A percentile compares a stretch with the other conserved stretches of the same genome.
These are phyloP conservation scores for Astyanax mexicanus DNA, from an alignment of 2,797 vertebrate species.

Conservation along the genomic window DNA sequence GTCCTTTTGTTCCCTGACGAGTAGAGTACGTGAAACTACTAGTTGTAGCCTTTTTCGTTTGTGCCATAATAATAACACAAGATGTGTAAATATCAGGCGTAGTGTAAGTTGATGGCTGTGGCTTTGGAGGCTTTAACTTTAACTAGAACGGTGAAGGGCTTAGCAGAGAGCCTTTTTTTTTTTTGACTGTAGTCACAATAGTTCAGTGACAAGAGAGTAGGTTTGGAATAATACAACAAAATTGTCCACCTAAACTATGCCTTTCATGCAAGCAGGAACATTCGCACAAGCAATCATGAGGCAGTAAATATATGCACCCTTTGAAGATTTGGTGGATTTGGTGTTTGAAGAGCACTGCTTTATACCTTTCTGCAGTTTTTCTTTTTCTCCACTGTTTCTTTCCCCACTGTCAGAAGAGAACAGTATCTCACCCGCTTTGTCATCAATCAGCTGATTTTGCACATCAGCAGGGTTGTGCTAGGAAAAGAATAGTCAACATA, in stretches of 20 bases:
- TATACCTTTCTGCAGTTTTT: conserved; percentile 32
- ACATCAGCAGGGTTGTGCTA: conserved; percentile 55
- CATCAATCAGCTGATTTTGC: conserved; percentile 43
- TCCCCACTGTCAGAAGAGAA: not conserved
- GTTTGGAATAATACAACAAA: conserved; percentile 13
- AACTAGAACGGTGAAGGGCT: conserved; percentile 42
- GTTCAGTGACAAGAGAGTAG: not conserved
- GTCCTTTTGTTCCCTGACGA: conserved; percentile 9
- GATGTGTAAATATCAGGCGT: conserved; percentile 52
- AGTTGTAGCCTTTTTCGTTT: conserved; percentile 61
- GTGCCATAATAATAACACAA: conserved; percentile 71
- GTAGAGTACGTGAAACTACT: conserved; percentile 48
- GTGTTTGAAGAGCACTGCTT: conserved; percentile 34
- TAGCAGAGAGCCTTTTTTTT: conserved; percentile 24
- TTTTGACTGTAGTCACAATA: conserved; percentile 16
- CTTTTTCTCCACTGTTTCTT: not conserved
- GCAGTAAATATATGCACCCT: conserved; percentile 30
- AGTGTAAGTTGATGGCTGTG: conserved; percentile 52
- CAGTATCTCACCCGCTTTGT: conserved; percentile 20
- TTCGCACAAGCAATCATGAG: conserved; percentile 58
- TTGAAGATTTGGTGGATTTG: conserved; percentile 25
- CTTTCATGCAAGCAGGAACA: conserved; percentile 61
- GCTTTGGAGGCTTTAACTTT: conserved; percentile 42
- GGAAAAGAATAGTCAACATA: conserved; percentile 54
- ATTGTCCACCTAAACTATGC: conserved; percentile 59